These are phyloP conservation scores for Cyprinodon variegatus DNA, from an alignment of 2,113 vertebrate species.

Conservation along the genomic window DNA sequence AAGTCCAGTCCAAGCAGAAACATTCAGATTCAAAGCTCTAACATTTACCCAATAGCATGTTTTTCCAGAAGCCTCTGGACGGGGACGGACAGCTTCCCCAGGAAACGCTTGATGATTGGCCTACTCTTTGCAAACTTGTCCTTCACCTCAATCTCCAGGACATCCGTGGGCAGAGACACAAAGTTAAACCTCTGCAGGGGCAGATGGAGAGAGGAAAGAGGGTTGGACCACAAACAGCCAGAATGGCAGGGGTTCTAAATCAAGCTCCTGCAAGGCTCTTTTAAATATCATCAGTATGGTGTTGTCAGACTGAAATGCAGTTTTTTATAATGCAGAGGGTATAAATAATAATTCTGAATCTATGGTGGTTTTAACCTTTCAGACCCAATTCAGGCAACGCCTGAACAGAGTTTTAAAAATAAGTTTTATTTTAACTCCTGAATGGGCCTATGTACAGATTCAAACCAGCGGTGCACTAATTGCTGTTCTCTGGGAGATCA, in stretches of 20 bases:
- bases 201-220: constrained; percentile 38
- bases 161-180: constrained; percentile 96
- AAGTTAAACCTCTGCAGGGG: constrained; percentile 90
- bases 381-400: too few species aligned
- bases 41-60: constrained; percentile 92
- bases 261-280: background rate
- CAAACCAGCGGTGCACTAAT: too few species aligned
- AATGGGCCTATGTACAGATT: too few species aligned
- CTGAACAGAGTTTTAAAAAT: too few species aligned
- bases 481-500: too few species aligned
- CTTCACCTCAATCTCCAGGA: constrained; percentile 98
- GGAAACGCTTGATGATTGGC: constrained; percentile 97
- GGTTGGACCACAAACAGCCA: background rate
- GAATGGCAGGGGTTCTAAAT: background rate
- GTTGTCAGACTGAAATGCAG: too few species aligned
- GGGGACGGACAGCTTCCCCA: constrained; percentile 94
- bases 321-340: too few species aligned
- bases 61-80: constrained; percentile 97
- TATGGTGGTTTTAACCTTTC: too few species aligned
- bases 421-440: too few species aligned
- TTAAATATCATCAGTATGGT: background rate
- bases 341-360: too few species aligned
- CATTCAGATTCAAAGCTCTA: background rate
- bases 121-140: constrained; percentile 99
- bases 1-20: too few species aligned